These are phyloP conservation scores for Vanessa cardui DNA, from an alignment of 2,888 invertebrate species.

Conservation along the genomic window DNA sequence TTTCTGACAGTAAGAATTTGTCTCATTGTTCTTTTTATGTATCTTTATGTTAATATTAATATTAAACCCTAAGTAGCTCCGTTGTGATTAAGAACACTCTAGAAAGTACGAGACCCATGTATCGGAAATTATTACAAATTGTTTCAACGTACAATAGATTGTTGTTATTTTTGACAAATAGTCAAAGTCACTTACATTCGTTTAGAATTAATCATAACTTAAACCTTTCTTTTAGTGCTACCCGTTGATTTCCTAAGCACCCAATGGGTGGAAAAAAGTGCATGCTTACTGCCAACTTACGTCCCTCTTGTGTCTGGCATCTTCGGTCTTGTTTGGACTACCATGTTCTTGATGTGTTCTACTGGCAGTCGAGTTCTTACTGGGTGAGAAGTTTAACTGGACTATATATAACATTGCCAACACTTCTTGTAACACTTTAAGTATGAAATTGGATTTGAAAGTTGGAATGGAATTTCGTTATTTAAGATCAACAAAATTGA, in stretches of 20 bases:
- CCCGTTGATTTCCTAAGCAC: slow-evolving; percentile 72
- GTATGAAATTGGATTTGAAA: too few species aligned
- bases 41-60: too few species aligned
- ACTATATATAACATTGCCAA: not conserved
- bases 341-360: slow-evolving; percentile 79
- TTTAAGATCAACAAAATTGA: too few species aligned
- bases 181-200: too few species aligned
- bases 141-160: not conserved
- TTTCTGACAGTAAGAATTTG: slow-evolving; percentile 50
- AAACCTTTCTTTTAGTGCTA: slow-evolving; percentile 46
- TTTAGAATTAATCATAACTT: too few species aligned
- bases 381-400: slow-evolving; percentile 55
- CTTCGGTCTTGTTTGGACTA: slow-evolving; percentile 77
- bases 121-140: not conserved
- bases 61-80: too few species aligned
- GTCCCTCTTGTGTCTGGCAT: slow-evolving; percentile 76
- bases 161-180: too few species aligned
- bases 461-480: too few species aligned
- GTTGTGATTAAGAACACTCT: too few species aligned
- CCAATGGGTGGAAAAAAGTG: slow-evolving; percentile 72
- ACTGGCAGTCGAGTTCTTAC: slow-evolving; percentile 73
- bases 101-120: not conserved
- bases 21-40: not conserved
- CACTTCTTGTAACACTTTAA: not conserved
- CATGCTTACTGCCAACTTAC: slow-evolving; percentile 70